Conservation (phyloP, 53 echinoderm and acorn worm genomes). For the Echinometra lucunter region DNA sequence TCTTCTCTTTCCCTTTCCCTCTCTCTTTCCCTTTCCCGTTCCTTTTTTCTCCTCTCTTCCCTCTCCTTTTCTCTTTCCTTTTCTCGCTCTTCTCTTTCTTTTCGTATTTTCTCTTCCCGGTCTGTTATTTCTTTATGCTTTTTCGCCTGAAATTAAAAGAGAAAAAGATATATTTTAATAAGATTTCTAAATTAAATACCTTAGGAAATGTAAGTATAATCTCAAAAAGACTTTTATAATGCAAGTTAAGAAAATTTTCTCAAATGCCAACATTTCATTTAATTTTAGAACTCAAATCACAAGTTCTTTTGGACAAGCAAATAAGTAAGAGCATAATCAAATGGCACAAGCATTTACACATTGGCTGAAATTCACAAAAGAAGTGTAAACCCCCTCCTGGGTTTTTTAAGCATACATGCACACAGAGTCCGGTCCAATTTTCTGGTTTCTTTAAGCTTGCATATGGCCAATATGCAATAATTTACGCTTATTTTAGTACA, state of each 20-base stretch:
- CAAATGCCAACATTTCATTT: background rate
- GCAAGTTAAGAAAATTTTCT: background rate
- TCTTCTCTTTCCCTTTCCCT: slow-evolving; percentile 81
- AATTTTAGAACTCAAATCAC: background rate
- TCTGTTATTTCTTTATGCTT: slow-evolving; percentile 81
- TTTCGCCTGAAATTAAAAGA: slow-evolving; percentile 74
- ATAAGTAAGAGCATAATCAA: background rate
- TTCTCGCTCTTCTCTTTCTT: slow-evolving; percentile 90
- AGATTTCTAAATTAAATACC: background rate
- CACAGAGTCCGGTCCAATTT: too few species aligned
- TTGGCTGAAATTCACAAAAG: too few species aligned
- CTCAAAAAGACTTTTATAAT: background rate
- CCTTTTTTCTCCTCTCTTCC: slow-evolving; percentile 83
- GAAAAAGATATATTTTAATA: background rate
- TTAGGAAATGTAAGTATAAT: background rate
- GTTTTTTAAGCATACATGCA: too few species aligned
- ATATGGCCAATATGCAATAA: too few species aligned
- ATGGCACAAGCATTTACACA: background rate
- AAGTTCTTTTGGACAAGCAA: background rate
- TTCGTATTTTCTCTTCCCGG: slow-evolving; percentile 77
- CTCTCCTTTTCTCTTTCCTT: slow-evolving; percentile 86
- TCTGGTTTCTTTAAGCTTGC: too few species aligned
- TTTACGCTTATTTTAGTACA: too few species aligned
- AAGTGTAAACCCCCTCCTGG: too few species aligned
- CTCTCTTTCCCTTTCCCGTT: slow-evolving; percentile 82